Evolutionary conservation across 2,113 vertebrate genomes (phyloP), one percentile per base, ranked within the genome.

Genomic region (Motacilla tschutschensis): DNA sequence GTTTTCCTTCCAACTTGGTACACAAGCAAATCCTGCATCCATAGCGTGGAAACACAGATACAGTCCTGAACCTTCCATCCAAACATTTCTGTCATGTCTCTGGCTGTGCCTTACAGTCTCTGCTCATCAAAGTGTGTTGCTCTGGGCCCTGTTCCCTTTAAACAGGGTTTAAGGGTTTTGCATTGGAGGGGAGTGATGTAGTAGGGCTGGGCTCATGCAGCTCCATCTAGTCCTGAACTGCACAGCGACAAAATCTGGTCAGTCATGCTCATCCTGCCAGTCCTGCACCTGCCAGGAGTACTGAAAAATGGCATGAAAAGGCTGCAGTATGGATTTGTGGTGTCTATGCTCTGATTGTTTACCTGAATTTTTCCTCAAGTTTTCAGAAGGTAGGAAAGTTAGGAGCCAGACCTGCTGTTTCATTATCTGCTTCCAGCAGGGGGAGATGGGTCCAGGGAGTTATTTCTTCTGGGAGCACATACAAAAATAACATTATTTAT

Each of bases 381-480:
- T 80, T 87, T 91, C 24, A 18, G 54, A 54, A 85, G 36, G 26
- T 35, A 47, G 40, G 12, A 19, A 79, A 92, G 65, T 83, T 78
- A 38, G 60, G 69, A 93, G 87, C 47, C 50, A 85, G 70, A 91
- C n/a, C 5, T 40, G 48, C 64, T 87, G 89, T 93, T 77, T 51
- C n/a, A 2, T 93, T 94, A 58, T 93, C 78, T 93, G 58, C 91
- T 93, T 93, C 97, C 96, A 97, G 95, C 88, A 97, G 96, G 95
- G 96, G 97, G 97, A 97, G 96, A 96, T 95, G 87, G 82, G 71
- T 89, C 80, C 83, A 91, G 96, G 91, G 87, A 86, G 82, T 87
- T 87, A 92, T 88, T 91, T 94, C 78, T 94, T 94, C 79, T 83
- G 94, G 88, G 92, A 97, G 76, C 58, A 54, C 2, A 9, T 40